Conservation (phyloP, 37 sponge, comb jelly and placozoan genomes). For the Haliclona indistincta region DNA sequence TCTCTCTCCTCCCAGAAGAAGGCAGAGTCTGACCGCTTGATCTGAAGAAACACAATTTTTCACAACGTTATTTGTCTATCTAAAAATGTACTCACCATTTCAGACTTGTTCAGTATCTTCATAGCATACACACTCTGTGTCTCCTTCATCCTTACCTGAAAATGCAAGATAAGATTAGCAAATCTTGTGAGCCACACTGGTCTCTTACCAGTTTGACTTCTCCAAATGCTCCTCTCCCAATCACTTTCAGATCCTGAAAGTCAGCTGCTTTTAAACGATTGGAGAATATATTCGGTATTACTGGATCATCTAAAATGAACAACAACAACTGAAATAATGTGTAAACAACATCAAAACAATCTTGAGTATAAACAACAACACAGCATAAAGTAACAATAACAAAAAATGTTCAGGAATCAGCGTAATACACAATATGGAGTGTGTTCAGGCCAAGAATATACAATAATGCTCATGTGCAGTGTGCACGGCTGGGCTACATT, state of each 20-base stretch:
- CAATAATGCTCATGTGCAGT: too few relatives aligned
- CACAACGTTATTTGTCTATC: too few relatives aligned
- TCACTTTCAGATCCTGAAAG: conserved; percentile 81
- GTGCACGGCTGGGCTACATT: too few relatives aligned
- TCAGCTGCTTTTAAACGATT: conserved; percentile 69
- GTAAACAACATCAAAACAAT: too few relatives aligned
- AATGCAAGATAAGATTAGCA: neutral
- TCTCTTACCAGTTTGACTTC: conserved; percentile 93
- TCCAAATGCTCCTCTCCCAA: conserved; percentile 98
- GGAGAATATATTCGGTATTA: conserved; percentile 26
- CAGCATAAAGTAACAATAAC: neutral
- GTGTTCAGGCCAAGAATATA: too few relatives aligned
- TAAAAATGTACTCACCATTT: conserved; percentile 85
- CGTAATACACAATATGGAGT: too few relatives aligned
- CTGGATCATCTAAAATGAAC: conserved; percentile 57
- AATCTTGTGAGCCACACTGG: neutral
- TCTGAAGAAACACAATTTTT: conserved; percentile 34
- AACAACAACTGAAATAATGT: too few relatives aligned
- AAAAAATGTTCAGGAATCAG: neutral
- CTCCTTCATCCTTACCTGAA: conserved; percentile 85
- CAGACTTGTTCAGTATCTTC: conserved; percentile 95
- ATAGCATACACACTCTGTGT: conserved; percentile 90
- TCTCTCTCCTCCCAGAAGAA: conserved; percentile 99
- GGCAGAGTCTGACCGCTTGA: conserved; percentile 96
- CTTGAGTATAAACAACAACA: neutral